Evolutionary conservation across 2,888 invertebrate genomes (phyloP), one percentile per base, ranked within the genome.

Genomic region (Monochamus alternatus): DNA sequence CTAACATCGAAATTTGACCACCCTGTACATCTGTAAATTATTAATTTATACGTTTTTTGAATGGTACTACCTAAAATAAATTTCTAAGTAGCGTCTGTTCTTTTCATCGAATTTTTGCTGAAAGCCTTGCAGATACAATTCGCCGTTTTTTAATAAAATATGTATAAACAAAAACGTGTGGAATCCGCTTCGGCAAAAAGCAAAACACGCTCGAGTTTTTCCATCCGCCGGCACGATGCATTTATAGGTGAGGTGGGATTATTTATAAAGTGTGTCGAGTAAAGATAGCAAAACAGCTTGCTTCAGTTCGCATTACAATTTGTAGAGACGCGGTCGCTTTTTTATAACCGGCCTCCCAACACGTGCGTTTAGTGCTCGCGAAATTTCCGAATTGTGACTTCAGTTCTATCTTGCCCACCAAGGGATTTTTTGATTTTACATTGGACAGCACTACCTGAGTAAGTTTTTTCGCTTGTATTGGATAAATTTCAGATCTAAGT

Each of bases 191-290:
- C 38, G 38, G 38, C 38, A 38, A 38, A 38, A 38, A 3, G 38
- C 14, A 58, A 67, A 67, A 30, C 55, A 32, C 4, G 44, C 8
- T 59, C 68, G 59, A 43, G 68, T 59, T 44, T 30, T 30, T 52
- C 52, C n/a, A 43, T 59, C 31, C 55, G 51, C 30, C 44, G 64
- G 59, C 67, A 71, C 71, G 69, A 63, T 68, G 63, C 63, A 64
- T n/a, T 75, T 70, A 73, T 76, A 68, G 76, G 79, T 77, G 75
- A 79, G 81, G 81, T 81, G 79, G 82, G 76, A 80, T 77, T 80
- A 82, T 82, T 80, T 81, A 79, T 80, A 80, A 71, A 75, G 76
- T 73, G 75, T 77, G 76, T 60, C 31, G 75, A 75, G 74, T 68
- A 58, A 60, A 76, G 76, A 76, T 69, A 78, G 79, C 77, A 75